Evolutionary conservation across 30 jellyfish, hydroid and myxozoan species (phyloP), one percentile per base, ranked within the genome.

Genomic region (Calvadosia cruxmelitensis): DNA sequence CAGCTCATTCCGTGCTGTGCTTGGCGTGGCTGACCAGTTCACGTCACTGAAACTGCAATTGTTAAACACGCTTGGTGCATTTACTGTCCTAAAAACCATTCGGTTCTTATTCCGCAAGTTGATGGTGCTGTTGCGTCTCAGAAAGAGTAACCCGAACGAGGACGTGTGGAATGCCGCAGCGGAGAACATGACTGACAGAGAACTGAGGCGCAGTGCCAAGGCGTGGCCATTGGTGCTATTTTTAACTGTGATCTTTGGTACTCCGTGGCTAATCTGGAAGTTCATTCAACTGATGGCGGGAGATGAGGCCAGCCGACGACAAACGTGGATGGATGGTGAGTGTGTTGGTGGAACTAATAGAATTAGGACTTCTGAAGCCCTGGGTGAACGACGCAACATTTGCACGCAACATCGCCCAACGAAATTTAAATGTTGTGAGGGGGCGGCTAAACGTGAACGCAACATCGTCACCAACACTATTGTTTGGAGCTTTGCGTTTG

Each of bases 221-320:
- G 69, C 83, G 2, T 85, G 90, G 93, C 90, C 95, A 15, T 67
- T 78, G n/a, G 72, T 77, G 27, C 35, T 85, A 52, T 85, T 85
- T 61, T 85, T 85, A 42, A 85, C 90, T 2, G 78, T 85, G 5
- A 82, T 85, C 34, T 65, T 85, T 52, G 95, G 93, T 23, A 79
- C 93, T 1, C 95, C 95, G 2, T 78, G 93, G 93, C 63, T 85
- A 26, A 74, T 85, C 2, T 85, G 95, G 95, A 85, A 78, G 73
- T 72, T 85, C 26, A 66, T 85, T 42, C 89, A 77, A 36, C 48
- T 80, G 16, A 31, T 78, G 3, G 70, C 84, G 5, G 70, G 73
- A 53, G 78, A 83, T 13, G 85, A 85, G 29, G 25, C 36, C 0
- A 48, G 48, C 20, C 80, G 68, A 5, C 57, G 57, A 42, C 57